Base-by-base conservation (phyloP, 2,797 vertebrate species). In the Pterois miles region DNA sequence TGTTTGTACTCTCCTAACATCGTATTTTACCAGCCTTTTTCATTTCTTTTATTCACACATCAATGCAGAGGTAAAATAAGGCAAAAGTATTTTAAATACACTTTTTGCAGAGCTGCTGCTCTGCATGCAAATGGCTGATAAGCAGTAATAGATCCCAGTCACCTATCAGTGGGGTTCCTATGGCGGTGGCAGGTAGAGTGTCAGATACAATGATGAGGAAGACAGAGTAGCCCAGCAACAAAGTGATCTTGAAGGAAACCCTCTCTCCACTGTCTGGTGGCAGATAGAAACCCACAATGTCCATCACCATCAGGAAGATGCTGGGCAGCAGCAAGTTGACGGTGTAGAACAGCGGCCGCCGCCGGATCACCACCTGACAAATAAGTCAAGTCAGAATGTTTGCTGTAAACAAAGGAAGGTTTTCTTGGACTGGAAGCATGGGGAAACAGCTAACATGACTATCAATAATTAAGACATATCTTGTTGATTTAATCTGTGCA, bases 181-280 rank as follows among this genome's bases (percentile, higher is more conserved):
- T 98, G 1, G 98, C 97, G 0, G 98, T 99, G 50, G 98, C 97
- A 0, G 98, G 98, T 81, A 99, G 89, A 0, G 98, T 99, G 92
- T 99, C 98, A 0, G 98, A 98, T 3, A 99, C 98, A 0, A 99
- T 99, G 93, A 99, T 99, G 88, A 99, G 97, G 93, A 99, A 99
- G 84, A 99, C 98, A 0, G 98, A 99, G 90, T 99, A 99, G n/a
- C 98, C 98, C 79, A 99, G 94, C 62, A 99, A 95, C 64, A 99
- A 93, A 0, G 98, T 99, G 94, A 99, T 98, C 94, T 99, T 99
- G 93, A 99, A 99, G 74, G 98, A 99, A 60, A 99, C 98, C 46
- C 98, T 95, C 95, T 99, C 98, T 0, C 98, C 98, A 0, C 98
- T 99, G 93, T 99, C 96, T 0, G 98, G 98, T 1, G 98, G 98